Evolutionary conservation across 2,113 vertebrate genomes (phyloP).

Genomic region (Drymodes brunneopygia): DNA sequence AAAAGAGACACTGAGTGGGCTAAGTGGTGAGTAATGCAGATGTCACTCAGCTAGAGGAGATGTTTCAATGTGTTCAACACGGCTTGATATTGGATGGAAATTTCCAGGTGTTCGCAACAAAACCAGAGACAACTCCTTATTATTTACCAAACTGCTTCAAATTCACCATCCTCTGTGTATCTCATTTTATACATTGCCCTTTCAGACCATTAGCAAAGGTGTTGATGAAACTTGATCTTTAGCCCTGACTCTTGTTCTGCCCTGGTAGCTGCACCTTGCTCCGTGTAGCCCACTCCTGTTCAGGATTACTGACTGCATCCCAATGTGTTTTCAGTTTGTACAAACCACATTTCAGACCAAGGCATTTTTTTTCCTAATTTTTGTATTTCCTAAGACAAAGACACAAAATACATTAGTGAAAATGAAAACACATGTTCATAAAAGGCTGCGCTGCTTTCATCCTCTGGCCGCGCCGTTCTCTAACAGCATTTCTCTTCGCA

Average conservation of each 20-base stretch:
- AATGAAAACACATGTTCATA: constrained; percentile 37
- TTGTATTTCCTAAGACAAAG: constrained; percentile 55
- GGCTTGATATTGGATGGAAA: neutral
- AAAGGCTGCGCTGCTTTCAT: neutral
- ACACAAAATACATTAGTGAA: constrained; percentile 31
- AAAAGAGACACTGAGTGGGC: constrained; percentile 26
- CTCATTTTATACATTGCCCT: neutral
- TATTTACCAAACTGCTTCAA: neutral
- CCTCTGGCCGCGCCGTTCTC: neutral
- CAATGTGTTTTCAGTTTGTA: constrained; percentile 37
- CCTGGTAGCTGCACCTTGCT: neutral
- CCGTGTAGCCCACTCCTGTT: neutral
- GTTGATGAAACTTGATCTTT: neutral
- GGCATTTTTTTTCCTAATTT: neutral
- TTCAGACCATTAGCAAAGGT: neutral
- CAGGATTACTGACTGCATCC: neutral
- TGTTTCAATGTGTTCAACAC: neutral
- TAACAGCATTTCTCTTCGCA: neutral
- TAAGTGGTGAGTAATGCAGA: constrained; percentile 22
- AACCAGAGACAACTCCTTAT: neutral
- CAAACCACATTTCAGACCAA: neutral
- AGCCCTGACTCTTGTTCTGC: neutral
- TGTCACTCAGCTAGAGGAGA: neutral
- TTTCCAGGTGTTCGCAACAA: neutral
- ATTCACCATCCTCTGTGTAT: neutral